A percentile compares a stretch with the other conserved stretches of the same genome.
Conservation (phyloP, 92 coral and sea anemone species). For the Bergia puertoricense region DNA sequence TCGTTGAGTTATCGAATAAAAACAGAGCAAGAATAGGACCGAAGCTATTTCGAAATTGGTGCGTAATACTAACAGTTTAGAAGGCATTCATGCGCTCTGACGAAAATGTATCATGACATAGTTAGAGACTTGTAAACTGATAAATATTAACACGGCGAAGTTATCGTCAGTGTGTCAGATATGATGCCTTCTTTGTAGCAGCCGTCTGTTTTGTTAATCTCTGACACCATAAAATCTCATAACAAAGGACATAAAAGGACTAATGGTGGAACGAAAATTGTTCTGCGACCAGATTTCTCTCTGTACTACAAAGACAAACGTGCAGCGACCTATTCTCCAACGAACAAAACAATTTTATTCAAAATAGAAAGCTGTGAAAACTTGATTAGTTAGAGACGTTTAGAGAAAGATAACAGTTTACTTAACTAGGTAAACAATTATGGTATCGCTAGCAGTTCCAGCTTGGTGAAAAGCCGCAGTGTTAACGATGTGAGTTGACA, state of each 20-base stretch:
- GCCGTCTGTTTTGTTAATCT: neutral
- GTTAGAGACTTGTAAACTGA: neutral
- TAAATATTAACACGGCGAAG: neutral
- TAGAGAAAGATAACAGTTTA: neutral
- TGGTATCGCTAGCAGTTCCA: neutral
- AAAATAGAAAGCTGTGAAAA: neutral
- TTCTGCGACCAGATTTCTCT: neutral
- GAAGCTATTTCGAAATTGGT: no score
- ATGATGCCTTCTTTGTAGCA: neutral
- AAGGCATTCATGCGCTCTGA: neutral
- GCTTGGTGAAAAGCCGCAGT: neutral
- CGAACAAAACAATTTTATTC: neutral
- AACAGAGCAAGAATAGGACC: neutral
- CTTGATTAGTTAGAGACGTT: neutral
- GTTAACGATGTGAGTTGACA: neutral
- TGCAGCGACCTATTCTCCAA: neutral
- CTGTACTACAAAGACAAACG: neutral
- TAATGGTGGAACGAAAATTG: neutral
- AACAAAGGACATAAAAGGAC: neutral
- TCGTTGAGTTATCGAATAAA: neutral
- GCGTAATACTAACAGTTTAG: neutral
- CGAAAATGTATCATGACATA: neutral
- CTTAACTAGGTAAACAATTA: neutral
- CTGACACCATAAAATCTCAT: neutral
- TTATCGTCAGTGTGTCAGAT: neutral